Evolutionary conservation across 2,113 vertebrate genomes (phyloP), one percentile per base, ranked within the genome.

Genomic region (Equus przewalskii): DNA sequence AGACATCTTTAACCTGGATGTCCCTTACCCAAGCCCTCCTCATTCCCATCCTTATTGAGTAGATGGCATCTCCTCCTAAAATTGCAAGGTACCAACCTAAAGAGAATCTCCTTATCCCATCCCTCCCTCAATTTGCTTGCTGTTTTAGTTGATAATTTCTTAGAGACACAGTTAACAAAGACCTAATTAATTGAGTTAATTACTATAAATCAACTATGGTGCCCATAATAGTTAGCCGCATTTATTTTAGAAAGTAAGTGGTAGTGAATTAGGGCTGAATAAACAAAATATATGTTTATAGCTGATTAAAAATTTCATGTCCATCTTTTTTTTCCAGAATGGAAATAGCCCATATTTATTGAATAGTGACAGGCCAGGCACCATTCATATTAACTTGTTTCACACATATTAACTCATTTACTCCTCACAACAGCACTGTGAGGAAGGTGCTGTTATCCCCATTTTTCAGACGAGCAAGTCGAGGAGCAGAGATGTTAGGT

Each of bases 211-310:
- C 70, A 91, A 64, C 67, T 88, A 65, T 14, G 21, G 16, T 65
- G 49, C 11, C 75, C 65, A 9, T 72, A 21, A 30, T 41, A 64
- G 13, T 79, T 78, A 72, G 60, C 41, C 89, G 0, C 85, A 19
- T 78, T 67, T 97, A 49, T 89, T 96, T 91, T 85, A 60, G 70
- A 51, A 83, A 81, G 49, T 91, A 62, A 93, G 16, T 84, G 51
- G 72, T 54, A 76, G 36, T 82, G n/a, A 94, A 81, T 94, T 91
- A 78, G 65, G 19, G 6, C 33, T 41, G 24, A 93, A 67, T 60
- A 93, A 85, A 60, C 54, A 36, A 72, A 95, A 78, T 36, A 44
- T 30, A 41, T 13, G 54, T 95, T 84, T 92, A 22, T 5, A 79
- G 18, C 49, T 95, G 69, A 78, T 75, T 70, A 62, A 83, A 83